phyloP scores from a whole-genome alignment of 1,140 invertebrate species.

The Drosophila erecta region DNA sequence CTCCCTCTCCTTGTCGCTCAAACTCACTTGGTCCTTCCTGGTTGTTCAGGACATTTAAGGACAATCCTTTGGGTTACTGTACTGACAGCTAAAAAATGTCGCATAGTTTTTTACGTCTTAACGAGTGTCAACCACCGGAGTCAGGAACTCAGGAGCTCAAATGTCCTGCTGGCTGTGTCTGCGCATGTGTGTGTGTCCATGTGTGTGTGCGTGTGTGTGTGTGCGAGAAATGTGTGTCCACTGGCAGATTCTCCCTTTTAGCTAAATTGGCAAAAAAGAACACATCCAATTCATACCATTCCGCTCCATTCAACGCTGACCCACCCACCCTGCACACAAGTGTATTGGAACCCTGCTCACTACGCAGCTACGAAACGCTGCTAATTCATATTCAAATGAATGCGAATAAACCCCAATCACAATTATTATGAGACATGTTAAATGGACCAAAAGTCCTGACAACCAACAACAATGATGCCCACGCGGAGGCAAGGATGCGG shows the following conservation, averaged over 20 bases:
- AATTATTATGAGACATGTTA: constrained; percentile 84
- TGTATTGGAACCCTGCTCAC: not conserved
- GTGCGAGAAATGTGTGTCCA: constrained; percentile 68
- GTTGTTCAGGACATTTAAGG: constrained; percentile 21
- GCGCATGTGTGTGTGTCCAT: constrained; percentile 32
- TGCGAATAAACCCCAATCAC: constrained; percentile 82
- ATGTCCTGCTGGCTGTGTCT: constrained; percentile 45
- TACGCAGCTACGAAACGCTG: constrained; percentile 56
- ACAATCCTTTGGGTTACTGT: constrained; percentile 29
- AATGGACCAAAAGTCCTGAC: constrained; percentile 84
- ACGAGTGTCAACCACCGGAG: constrained; percentile 77
- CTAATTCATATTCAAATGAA: constrained; percentile 84
- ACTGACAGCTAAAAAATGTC: constrained; percentile 79
- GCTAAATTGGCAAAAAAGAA: constrained; percentile 74
- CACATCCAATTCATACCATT: constrained; percentile 55
- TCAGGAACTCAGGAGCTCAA: constrained; percentile 51
- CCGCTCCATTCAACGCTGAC: constrained; percentile 55
- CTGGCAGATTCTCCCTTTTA: constrained; percentile 76
- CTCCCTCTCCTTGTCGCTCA: not conserved
- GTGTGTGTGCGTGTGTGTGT: constrained; percentile 8
- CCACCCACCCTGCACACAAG: not conserved
- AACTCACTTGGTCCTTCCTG: not conserved
- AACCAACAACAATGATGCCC: constrained; percentile 44
- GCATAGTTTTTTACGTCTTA: constrained; percentile 80
- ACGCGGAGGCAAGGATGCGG: not conserved